Conservation (phyloP, 2,888 invertebrate genomes). For the Tachina fera region DNA sequence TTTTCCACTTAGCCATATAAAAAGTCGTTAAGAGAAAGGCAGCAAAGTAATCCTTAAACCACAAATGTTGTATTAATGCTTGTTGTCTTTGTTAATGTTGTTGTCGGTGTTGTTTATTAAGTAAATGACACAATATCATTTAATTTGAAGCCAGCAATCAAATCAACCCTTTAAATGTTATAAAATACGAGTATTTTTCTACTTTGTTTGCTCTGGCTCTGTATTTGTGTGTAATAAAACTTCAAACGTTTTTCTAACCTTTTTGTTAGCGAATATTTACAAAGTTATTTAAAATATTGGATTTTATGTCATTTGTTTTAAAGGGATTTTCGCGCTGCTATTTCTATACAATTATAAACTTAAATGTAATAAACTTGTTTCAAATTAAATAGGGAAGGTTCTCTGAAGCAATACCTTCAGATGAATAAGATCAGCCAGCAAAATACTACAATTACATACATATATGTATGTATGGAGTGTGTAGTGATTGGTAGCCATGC, state of each 20-base stretch:
- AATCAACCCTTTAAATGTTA: conserved; percentile 56
- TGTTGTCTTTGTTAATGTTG: conserved; percentile 20
- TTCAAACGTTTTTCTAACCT: conserved; percentile 59
- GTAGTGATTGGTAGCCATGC: too few relatives aligned
- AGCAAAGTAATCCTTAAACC: conserved; percentile 43
- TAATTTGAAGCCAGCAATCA: conserved; percentile 59
- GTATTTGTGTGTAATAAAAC: conserved; percentile 30
- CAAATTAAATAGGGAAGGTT: too few relatives aligned
- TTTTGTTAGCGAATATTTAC: conserved; percentile 40
- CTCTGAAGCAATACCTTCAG: too few relatives aligned
- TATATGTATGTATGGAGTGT: too few relatives aligned
- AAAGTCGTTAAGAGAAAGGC: conserved; percentile 22
- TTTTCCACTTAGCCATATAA: background rate
- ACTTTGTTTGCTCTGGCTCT: conserved; percentile 5
- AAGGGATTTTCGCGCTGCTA: background rate
- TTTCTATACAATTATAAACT: background rate
- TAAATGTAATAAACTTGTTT: too few relatives aligned
- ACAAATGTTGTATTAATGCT: conserved; percentile 63
- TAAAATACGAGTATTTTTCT: too few relatives aligned
- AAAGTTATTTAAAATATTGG: conserved; percentile 45
- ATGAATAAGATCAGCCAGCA: too few relatives aligned
- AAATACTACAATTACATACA: too few relatives aligned
- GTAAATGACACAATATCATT: conserved; percentile 71
- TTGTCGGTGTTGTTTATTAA: conserved; percentile 51
- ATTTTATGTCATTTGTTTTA: conserved; percentile 46